Base-by-base conservation (phyloP, 2,888 invertebrate genomes). In the Chalcosyrphus nemorum region DNA sequence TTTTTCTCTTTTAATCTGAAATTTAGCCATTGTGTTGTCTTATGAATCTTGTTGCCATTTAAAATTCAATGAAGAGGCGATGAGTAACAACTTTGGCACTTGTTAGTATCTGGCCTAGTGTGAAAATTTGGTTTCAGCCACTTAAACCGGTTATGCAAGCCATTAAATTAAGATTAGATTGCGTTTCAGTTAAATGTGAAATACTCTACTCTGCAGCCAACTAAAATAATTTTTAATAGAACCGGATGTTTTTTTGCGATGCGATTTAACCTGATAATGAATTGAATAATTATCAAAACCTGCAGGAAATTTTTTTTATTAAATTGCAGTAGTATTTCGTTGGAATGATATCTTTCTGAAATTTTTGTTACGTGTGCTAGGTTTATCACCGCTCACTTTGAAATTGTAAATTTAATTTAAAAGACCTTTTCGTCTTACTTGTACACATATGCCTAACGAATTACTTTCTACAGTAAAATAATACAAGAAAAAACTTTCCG, bases 401-500 rank as follows among this genome's bases (percentile, higher is more conserved):
- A 21, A n/a, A 47, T 21, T 21, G n/a, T n/a, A 21, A 24, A 65
- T 17, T 35, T 50, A 50, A 50, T 52, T 47, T 21, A 4, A 5
- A 24, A 47, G n/a, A 52, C 27, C 15, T 19, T n/a, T 17, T 4
- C 6, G 17, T 19, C 5, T 11, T 5, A 56, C 19, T 17, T 56
- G 17, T 24, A 56, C 35, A 32, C 52, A 29, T 4, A 11, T 17
- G 0, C 9, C 29, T 57, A 52, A 68, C 52, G 68, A 68, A 43
- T 61, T 52, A 77, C 70, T 56, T 47, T 70, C 61, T 38, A 41
- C 9, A 27, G 57, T 19, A 32, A 9, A 9, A 19, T 5, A 43
- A 68, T 11, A 63, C 27, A 57, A 13, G 17, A 7, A 41, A 59
- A 76, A 76, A n/a, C 43, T 50, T 56, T 35, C 54, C 50, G 29